Evolutionary conservation across 1,140 invertebrate genomes (phyloP).

Genomic region (Bathynomus jamesi): DNA sequence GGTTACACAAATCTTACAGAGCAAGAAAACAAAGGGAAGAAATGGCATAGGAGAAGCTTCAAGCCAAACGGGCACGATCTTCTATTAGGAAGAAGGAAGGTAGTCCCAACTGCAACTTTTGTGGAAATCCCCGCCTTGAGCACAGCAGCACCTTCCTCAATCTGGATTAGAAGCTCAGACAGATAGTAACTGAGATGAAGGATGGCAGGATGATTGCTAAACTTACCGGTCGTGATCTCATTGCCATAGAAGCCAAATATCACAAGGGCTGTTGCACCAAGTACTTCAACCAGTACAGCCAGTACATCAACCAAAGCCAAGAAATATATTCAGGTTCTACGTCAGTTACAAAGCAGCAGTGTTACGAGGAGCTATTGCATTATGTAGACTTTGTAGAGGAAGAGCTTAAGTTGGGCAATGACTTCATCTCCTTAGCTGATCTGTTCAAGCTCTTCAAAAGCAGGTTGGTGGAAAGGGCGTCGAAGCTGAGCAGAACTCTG

Average conservation of each 20-base stretch:
- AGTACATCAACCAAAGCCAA: constrained; percentile 4
- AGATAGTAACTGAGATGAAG: constrained; percentile 3
- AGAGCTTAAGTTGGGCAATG: constrained; percentile 1
- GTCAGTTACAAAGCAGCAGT: background rate
- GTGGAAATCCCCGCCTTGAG: background rate
- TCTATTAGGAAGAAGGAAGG: background rate
- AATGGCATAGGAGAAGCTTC: background rate
- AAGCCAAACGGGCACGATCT: background rate
- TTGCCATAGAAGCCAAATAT: too few relatives aligned
- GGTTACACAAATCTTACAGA: constrained; percentile 12
- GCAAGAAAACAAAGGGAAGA: constrained; percentile 4
- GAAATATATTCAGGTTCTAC: background rate
- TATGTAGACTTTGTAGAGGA: constrained; percentile 8
- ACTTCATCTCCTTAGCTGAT: background rate
- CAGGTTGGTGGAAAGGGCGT: constrained; percentile 3
- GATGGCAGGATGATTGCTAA: constrained; percentile 2
- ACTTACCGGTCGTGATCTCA: constrained; percentile 1
- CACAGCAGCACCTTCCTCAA: background rate
- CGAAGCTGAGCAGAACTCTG: background rate
- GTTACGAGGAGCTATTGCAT: background rate
- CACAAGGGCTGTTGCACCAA: too few relatives aligned
- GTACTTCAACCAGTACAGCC: background rate
- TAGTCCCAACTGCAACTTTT: background rate
- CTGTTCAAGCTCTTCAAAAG: constrained; percentile 4
- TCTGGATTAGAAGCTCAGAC: background rate